Base-by-base conservation (phyloP, 92 coral and sea anemone genomes). In the Micromussa lordhowensis region DNA sequence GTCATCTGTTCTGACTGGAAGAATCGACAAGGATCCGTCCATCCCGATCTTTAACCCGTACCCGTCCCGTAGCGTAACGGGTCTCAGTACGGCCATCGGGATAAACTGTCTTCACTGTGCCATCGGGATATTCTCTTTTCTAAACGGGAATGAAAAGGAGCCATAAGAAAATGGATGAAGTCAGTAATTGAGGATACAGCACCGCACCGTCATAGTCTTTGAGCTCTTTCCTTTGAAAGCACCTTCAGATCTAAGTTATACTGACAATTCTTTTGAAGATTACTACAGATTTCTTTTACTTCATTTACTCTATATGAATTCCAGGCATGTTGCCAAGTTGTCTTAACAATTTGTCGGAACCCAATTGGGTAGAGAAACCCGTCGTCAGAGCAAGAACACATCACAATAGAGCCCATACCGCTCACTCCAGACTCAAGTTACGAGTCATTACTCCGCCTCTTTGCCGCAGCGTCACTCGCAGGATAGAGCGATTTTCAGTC, bases 61-160 rank as follows among this genome's bases (percentile, higher is more conserved):
- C 94, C 66, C 99, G 94, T 54, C 99, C 99, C n/a, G 95, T 87
- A 31, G 98, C 85, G 82, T 97, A 97, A 78, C 98, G 93, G 66
- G 99, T 97, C 75, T 97, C 98, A 59, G 98, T 96, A 29, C 98
- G 94, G 31, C 99, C 99, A 77, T 97, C 99, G 36, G 95, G 96
- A 64, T 90, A 95, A n/a, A 97, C 98, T n/a, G 98, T 94, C 90
- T 97, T 97, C 58, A 97, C 98, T 71, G 99, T 97, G 18, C 99
- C 99, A 49, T 97, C 97, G 6, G 99, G 98, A 86, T 97, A 97
- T 87, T 97, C 99, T 40, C 99, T 91, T 83, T 96, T 97, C 99
- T 97, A 63, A 68, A 57, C 77, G n/a, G 64, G 72, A 69, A 68
- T 71, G 24, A 57, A 78, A 88, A 6, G 7, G 30, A 64, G 31